Conservation (phyloP, 2,888 invertebrate genomes). For the Nomada fucata region DNA sequence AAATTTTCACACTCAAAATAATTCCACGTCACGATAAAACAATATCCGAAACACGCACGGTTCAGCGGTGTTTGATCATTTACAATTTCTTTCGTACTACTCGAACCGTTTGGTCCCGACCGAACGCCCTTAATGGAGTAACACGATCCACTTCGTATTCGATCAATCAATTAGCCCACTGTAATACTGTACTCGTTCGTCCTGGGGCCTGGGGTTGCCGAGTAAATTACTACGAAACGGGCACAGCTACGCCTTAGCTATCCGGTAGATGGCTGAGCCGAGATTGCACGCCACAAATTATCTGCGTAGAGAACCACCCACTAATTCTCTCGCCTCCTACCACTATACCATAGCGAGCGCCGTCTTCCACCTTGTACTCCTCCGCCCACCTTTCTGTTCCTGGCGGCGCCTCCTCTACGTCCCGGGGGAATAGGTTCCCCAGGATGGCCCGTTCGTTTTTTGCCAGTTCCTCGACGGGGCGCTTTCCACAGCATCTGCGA, state of each 20-base stretch:
- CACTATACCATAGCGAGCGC: conserved; percentile 20
- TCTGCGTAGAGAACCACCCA: conserved; percentile 67
- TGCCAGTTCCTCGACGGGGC: neutral
- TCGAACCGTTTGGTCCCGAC: neutral
- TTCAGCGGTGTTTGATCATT: no score
- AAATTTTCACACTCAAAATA: no score
- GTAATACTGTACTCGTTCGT: conserved; percentile 50
- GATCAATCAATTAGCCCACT: conserved; percentile 68
- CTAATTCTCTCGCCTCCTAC: conserved; percentile 66
- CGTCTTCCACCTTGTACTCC: conserved; percentile 45
- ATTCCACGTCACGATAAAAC: no score
- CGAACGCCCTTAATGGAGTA: neutral
- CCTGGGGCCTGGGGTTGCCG: conserved; percentile 32
- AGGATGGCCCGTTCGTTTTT: neutral
- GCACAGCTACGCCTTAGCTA: conserved; percentile 68
- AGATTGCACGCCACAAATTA: conserved; percentile 73
- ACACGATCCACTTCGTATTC: conserved; percentile 55
- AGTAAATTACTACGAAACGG: conserved; percentile 70
- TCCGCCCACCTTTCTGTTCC: conserved; percentile 42
- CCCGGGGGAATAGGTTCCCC: conserved; percentile 18
- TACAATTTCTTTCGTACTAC: conserved; percentile 17
- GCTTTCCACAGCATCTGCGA: neutral
- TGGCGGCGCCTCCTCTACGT: conserved; percentile 22
- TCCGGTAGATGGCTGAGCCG: conserved; percentile 59
- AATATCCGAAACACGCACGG: no score